Base-by-base conservation (phyloP, 2,888 invertebrate species). In the Augiades crinisus region DNA sequence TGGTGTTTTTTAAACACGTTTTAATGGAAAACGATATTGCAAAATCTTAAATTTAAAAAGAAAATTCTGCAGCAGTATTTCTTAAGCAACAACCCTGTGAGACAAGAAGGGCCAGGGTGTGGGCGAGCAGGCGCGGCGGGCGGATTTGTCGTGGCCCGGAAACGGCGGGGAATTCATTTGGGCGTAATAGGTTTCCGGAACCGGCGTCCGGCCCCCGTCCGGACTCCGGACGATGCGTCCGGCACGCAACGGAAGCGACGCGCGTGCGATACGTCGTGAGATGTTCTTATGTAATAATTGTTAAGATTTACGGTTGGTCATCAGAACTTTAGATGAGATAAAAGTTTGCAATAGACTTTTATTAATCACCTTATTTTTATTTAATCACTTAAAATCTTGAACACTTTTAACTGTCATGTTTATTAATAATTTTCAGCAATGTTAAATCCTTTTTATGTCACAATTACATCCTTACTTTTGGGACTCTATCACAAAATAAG, bases 121-220 rank as follows among this genome's bases (percentile, higher is more conserved):
- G 77, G 81, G 78, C 70, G 80, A 70, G 68, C 67, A 69, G 74
- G 75, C 64, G 77, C 72, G 70, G 76, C 72, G 73, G 62, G 65
- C 72, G 83, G 84, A 81, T 83, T 81, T 79, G 79, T 79, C 86
- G 79, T 75, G 75, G 78, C 61, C 82, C 86, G 88, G 88, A 87
- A 85, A 85, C 85, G 79, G 75, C 77, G 74, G 77, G 74, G 81
- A 86, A 88, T 88, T 88, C 86, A 88, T 89, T 89, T 86, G 85
- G 85, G 85, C 87, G 87, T 87, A 88, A 87, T 89, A 88, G 81
- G 86, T 84, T 86, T 88, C 88, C 88, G 81, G 88, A 75, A 73
- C 75, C 68, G 67, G 72, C 78, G 78, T 82, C 82, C 85, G 84
- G 81, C 65, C 69, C 68, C 70, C 75, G 78, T 81, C 79, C 79